Evolutionary conservation across 1,140 invertebrate species (phyloP).

Genomic region (Neodiprion pinetum): DNA sequence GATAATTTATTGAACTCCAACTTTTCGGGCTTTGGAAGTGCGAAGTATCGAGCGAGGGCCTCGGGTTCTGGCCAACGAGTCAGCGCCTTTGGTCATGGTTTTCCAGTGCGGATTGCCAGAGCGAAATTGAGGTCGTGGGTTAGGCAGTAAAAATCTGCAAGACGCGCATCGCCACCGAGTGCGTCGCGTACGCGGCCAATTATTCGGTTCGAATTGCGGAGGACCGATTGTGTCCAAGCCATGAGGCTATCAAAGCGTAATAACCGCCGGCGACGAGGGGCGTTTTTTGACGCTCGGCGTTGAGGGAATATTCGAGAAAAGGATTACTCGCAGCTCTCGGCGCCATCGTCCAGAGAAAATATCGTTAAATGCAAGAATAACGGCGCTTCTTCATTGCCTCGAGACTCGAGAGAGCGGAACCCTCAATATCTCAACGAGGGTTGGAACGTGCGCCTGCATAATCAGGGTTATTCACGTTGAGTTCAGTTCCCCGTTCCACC

Average conservation of each 20-base stretch:
- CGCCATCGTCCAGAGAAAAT: no score
- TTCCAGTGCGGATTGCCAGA: conserved; percentile 16
- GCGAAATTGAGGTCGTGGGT: conserved; percentile 36
- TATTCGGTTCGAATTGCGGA: conserved; percentile 35
- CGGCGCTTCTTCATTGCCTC: no score
- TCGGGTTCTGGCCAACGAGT: neutral
- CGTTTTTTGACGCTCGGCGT: no score
- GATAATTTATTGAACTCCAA: neutral
- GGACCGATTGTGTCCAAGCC: conserved; percentile 14
- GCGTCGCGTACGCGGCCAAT: conserved; percentile 27
- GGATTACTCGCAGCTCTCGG: no score
- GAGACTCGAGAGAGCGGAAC: no score
- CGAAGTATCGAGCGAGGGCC: neutral
- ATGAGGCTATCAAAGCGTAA: conserved; percentile 7
- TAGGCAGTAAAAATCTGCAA: conserved; percentile 33
- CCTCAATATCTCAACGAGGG: no score
- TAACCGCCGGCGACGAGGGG: neutral
- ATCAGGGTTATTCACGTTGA: no score
- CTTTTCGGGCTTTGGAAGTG: neutral
- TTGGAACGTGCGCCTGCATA: no score
- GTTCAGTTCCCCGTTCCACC: no score
- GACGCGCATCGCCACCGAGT: conserved; percentile 6
- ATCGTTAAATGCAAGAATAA: no score
- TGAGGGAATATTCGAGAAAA: no score
- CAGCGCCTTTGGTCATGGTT: neutral